Evolutionary conservation across 2,797 vertebrate genomes (phyloP).

Genomic region (Sparus aurata): DNA sequence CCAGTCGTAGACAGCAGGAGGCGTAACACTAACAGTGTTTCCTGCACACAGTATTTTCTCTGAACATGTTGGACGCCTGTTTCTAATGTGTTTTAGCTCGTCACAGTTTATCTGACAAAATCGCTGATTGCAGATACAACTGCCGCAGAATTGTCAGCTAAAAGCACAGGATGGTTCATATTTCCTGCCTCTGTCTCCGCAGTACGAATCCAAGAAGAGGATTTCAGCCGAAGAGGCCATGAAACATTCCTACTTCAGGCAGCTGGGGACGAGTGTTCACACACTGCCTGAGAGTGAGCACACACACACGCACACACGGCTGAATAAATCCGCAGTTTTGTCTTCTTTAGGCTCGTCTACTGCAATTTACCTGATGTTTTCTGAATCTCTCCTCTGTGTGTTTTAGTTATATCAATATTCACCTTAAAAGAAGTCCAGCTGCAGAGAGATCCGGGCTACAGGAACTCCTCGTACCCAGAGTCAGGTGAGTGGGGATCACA

Average conservation of each 20-base stretch:
- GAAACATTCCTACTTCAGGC: slow-evolving; percentile 97
- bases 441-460: slow-evolving; percentile 99
- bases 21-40: neutral
- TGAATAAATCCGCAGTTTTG: neutral
- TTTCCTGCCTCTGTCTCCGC: slow-evolving; percentile 43
- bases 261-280: slow-evolving; percentile 93
- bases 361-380: neutral
- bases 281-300: slow-evolving; percentile 94
- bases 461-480: slow-evolving; percentile 96
- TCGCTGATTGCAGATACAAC: slow-evolving; percentile 6
- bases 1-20: slow-evolving; percentile 64
- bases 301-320: neutral
- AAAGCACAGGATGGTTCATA: slow-evolving; percentile 6
- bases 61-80: neutral
- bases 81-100: neutral
- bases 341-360: neutral
- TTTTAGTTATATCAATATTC: slow-evolving; percentile 94
- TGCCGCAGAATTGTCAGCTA: neutral
- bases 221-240: slow-evolving; percentile 98
- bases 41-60: too few species aligned
- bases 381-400: slow-evolving; percentile 25
- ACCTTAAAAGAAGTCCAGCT: slow-evolving; percentile 98
- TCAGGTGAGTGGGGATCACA: slow-evolving; percentile 85
- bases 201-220: slow-evolving; percentile 99
- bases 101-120: neutral